These are phyloP conservation scores for Abrostola tripartita DNA, from an alignment of 2,888 invertebrate species.

Conservation along the genomic window DNA sequence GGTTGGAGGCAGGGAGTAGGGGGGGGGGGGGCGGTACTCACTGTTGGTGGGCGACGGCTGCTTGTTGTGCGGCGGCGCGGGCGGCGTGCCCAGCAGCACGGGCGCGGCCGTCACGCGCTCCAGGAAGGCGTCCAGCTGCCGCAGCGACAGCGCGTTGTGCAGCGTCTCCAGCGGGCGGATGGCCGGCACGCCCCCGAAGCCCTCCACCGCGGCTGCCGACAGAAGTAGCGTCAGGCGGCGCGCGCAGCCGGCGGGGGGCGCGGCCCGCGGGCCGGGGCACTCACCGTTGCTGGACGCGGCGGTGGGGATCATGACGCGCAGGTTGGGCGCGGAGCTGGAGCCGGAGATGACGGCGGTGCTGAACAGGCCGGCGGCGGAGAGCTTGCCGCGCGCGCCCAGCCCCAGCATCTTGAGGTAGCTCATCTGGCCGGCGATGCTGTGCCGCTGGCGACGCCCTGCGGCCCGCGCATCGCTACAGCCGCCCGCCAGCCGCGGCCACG, in stretches of 20 bases:
- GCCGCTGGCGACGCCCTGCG: slow-evolving; percentile 95
- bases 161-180: slow-evolving; percentile 98
- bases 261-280: slow-evolving; percentile 56
- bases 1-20: neutral
- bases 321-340: slow-evolving; percentile 96
- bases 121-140: slow-evolving; percentile 96
- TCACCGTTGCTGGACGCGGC: slow-evolving; percentile 93
- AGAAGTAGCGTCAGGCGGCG: slow-evolving; percentile 10
- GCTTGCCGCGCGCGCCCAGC: slow-evolving; percentile 88
- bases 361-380: slow-evolving; percentile 95
- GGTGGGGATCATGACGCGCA: slow-evolving; percentile 95
- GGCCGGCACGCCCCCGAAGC: slow-evolving; percentile 97
- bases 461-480: slow-evolving; percentile 71
- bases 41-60: slow-evolving; percentile 82
- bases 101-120: slow-evolving; percentile 94
- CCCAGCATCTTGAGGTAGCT: slow-evolving; percentile 97
- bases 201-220: slow-evolving; percentile 91
- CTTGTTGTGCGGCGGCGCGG: slow-evolving; percentile 86
- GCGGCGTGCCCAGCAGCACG: slow-evolving; percentile 91
- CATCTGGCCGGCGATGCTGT: slow-evolving; percentile 98
- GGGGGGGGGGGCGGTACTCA: slow-evolving; percentile 52
- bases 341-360: slow-evolving; percentile 99
- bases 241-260: neutral
- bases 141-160: slow-evolving; percentile 98
- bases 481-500: slow-evolving; percentile 61